phyloP scores from a whole-genome alignment of 2,888 invertebrate species.

The Agrotis segetum region DNA sequence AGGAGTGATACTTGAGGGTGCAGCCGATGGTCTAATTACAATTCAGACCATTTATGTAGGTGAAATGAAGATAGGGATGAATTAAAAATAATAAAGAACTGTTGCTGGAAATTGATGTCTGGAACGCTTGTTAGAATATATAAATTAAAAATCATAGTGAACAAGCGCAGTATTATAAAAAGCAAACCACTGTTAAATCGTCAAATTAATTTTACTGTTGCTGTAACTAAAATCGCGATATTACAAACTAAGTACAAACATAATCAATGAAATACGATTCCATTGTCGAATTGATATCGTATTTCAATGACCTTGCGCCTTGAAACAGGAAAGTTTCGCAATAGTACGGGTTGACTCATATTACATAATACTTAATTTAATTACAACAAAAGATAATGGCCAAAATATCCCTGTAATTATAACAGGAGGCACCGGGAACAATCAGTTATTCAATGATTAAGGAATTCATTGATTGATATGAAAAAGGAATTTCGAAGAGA shows the following conservation, averaged over 20 bases:
- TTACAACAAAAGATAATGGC: background rate
- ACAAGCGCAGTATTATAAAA: background rate
- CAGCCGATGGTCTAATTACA: background rate
- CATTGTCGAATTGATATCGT: constrained; percentile 13
- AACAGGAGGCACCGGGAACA: background rate
- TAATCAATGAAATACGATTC: constrained; percentile 18
- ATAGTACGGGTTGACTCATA: background rate
- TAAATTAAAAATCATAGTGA: no score
- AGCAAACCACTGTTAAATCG: no score
- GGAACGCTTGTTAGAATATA: background rate
- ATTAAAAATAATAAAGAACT: no score
- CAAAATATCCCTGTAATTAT: background rate
- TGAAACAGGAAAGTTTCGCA: constrained; percentile 30
- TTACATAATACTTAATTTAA: background rate
- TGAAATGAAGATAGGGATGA: no score
- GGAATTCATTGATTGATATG: background rate
- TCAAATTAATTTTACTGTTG: background rate
- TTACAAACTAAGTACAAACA: background rate
- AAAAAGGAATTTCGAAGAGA: background rate
- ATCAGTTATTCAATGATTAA: background rate
- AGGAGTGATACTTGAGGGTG: no score
- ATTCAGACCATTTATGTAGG: background rate
- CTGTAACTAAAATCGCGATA: background rate
- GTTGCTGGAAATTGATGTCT: background rate
- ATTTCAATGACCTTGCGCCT: constrained; percentile 37